Evolutionary conservation across 2,797 vertebrate species (phyloP), one percentile per base, ranked within the genome.

Genomic region (Florisuga fusca): DNA sequence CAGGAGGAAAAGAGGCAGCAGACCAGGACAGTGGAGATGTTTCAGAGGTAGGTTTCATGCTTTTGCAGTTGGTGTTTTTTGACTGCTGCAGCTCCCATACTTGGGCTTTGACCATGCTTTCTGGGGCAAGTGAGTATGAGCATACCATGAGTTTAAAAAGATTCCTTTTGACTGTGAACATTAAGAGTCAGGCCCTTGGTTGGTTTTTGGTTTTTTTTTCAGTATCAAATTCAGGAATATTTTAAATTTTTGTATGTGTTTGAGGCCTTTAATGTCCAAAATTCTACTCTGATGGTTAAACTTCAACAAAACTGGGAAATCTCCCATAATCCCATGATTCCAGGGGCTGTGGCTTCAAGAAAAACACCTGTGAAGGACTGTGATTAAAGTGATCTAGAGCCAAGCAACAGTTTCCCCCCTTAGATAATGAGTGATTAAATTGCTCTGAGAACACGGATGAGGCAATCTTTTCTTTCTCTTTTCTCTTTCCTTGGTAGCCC

Each of bases 351-450:
- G 7, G 58, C 41, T 78, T 87, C 38, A 76, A 68, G 45, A 91
- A 62, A 77, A 86, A 54, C 31, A 36, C 2, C 3, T 76, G 51
- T 3, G 13, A 87, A 87, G 77, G 15, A 8, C 62, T 21, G 19
- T 38, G 45, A 81, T 91, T 76, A 57, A 71, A 92, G 31, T 51
- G 46, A 67, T 15, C 45, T n/a, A 73, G 66, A 91, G 41, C 77
- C 71, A 92, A 84, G 36, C 5, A 90, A 46, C 43, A 2, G 3
- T 68, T 83, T 81, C 27, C 22, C 83, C 22, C 55, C 61, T 38
- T 66, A 75, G 77, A 75, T 26, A 91, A 33, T 22, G 50, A 80
- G 34, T 64, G 90, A 67, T 84, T 72, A 77, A 68, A 33, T 61
- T 48, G 23, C 59, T 72, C 68, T 68, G 81, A 59, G 46, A 61